Conservation (phyloP, 1,140 invertebrate genomes). For the Drosophila azteca region DNA sequence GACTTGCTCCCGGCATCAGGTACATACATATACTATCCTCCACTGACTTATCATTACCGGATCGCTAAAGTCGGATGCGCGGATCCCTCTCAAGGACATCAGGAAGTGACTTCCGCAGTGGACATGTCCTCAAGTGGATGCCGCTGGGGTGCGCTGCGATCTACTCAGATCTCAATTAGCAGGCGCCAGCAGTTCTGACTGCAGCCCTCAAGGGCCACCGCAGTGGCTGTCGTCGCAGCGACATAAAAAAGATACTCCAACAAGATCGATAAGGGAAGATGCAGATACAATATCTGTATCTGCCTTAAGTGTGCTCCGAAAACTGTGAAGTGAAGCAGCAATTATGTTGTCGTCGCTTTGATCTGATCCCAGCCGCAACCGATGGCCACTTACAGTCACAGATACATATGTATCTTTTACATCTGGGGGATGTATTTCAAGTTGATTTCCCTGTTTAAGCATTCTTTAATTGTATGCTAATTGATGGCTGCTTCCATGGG, state of each 20-base stretch:
- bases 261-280: conserved; percentile 35
- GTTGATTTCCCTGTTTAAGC: conserved; percentile 75
- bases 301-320: conserved; percentile 34
- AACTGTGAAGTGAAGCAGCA: conserved; percentile 77
- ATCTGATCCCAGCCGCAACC: conserved; percentile 47
- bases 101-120: conserved; percentile 64
- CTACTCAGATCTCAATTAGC: conserved; percentile 66
- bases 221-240: conserved; percentile 15
- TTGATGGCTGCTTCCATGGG: conserved; percentile 68
- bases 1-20: conserved; percentile 19
- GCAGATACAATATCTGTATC: conserved; percentile 18
- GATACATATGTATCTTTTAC: conserved; percentile 30
- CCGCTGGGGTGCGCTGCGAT: conserved; percentile 24
- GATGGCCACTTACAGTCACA: conserved; percentile 32
- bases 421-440: conserved; percentile 39
- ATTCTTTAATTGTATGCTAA: conserved; percentile 82
- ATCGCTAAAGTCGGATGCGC: conserved; percentile 4
- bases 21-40: not conserved
- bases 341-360: conserved; percentile 79
- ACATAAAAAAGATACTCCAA: conserved; percentile 61
- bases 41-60: conserved; percentile 13
- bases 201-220: conserved; percentile 47
- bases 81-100: conserved; percentile 31
- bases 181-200: conserved; percentile 28
- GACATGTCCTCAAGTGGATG: conserved; percentile 58